Evolutionary conservation across 2,888 invertebrate species (phyloP), one percentile per base, ranked within the genome.

Genomic region (Sepiola atlantica): DNA sequence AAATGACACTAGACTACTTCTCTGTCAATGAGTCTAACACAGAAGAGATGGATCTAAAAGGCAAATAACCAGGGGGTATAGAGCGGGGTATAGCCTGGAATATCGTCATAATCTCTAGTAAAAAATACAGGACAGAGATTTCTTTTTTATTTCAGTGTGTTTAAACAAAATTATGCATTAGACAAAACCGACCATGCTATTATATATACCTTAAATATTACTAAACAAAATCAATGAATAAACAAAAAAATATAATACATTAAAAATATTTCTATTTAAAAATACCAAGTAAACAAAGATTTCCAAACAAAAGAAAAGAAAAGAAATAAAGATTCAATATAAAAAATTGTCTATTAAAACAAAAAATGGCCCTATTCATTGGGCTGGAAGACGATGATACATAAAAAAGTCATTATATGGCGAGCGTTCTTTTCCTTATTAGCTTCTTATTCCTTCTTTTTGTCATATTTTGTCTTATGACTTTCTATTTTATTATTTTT

Each of bases 391-490:
- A 77, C 32, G 77, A 77, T 77, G n/a, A 77, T 77, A 77, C 77
- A 77, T 32, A 77, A 77, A 77, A 32, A 77, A 77, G 77, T 77
- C 77, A 77, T 77, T 77, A 77, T 77, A 77, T 77, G 77, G n/a
- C n/a, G 2, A n/a, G 10, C 77, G 32, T n/a, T 8, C 77, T 77
- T n/a, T n/a, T n/a, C 45, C 77, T 77, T 77, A n/a, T 77, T 16
- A 77, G n/a, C 77, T 77, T 77, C n/a, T n/a, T 77, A n/a, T 32
- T n/a, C n/a, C 28, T 77, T n/a, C n/a, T 77, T n/a, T 77, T 77
- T 32, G 77, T 32, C 45, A 16, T n/a, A 32, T 77, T 77, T n/a
- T 77, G 45, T 32, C n/a, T 32, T 1, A 28, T 28, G 14, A 3
- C 77, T 77, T 45, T 77, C 77, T 77, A 77, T 77, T 77, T 77